phyloP scores from a whole-genome alignment of 2,113 vertebrate species.

The Edolisoma coerulescens region DNA sequence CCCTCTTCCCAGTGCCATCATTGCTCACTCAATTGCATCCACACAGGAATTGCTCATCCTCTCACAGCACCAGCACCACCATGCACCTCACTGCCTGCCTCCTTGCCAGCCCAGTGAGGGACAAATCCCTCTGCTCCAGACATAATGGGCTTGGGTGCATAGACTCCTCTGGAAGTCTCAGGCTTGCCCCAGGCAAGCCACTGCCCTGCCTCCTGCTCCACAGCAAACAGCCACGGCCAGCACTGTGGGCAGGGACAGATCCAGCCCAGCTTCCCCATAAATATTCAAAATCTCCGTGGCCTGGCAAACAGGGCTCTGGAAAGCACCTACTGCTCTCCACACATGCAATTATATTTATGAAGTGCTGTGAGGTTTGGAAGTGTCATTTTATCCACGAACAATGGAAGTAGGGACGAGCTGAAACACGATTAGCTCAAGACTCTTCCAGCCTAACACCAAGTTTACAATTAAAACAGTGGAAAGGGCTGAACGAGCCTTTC shows the following conservation, averaged over 20 bases:
- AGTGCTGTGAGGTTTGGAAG: neutral
- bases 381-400: neutral
- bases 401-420: neutral
- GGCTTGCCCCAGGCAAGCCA: neutral
- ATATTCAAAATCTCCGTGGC: neutral
- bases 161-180: neutral
- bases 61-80: neutral
- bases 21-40: neutral
- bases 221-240: neutral
- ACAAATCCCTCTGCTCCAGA: neutral
- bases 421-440: neutral
- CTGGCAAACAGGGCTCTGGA: neutral
- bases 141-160: neutral
- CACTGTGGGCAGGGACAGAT: neutral
- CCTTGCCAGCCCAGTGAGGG: fast-evolving
- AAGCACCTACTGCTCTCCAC: neutral
- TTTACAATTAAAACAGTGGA: neutral
- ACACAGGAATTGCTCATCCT: neutral
- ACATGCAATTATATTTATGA: neutral
- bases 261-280: neutral
- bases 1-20: fast-evolving
- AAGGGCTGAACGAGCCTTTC: neutral
- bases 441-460: neutral
- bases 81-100: neutral
- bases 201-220: neutral